Evolutionary conservation across 2,888 invertebrate species (phyloP), one percentile per base, ranked within the genome.

Genomic region (Caenorhabditis drosophilae): DNA sequence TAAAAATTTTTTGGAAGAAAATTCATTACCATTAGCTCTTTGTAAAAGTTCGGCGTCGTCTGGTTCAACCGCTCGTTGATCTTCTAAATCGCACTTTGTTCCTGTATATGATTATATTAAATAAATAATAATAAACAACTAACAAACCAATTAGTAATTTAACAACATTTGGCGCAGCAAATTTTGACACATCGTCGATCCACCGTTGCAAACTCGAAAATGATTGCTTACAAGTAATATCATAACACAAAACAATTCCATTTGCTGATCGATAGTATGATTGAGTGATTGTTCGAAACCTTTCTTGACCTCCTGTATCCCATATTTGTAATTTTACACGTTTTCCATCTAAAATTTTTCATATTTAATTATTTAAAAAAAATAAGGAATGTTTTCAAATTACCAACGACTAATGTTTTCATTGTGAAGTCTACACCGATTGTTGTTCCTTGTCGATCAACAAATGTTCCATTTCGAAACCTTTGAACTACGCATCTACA

Each of bases 371-470:
- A n/a, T n/a, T n/a, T n/a, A n/a, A n/a, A n/a, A n/a, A n/a, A n/a
- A n/a, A n/a, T n/a, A n/a, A n/a, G n/a, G n/a, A n/a, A n/a, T n/a
- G n/a, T n/a, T n/a, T n/a, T n/a, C n/a, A n/a, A n/a, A 67, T 26
- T 4, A 51, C 91, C 92, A 85, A 95, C 90, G 75, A 90, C 88
- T 38, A 96, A 89, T 52, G 94, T 95, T 89, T 95, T 95, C 94
- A 95, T 96, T 66, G 94, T 94, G 87, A 96, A 96, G 86, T 96
- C 95, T 56, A 96, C 95, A 70, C 95, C 95, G 84, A 96, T 96
- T 46, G 96, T 96, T 84, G 92, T 94, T 60, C 93, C 93, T 86
- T 95, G 93, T 75, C 91, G 88, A 86, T 96, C 95, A 73, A 93
- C 90, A 84, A 92, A 96, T 78, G 92, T 93, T 62, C 95, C 96